These are phyloP conservation scores for Gryllus bimaculatus DNA, from an alignment of 1,140 invertebrate genomes.

Conservation along the genomic window DNA sequence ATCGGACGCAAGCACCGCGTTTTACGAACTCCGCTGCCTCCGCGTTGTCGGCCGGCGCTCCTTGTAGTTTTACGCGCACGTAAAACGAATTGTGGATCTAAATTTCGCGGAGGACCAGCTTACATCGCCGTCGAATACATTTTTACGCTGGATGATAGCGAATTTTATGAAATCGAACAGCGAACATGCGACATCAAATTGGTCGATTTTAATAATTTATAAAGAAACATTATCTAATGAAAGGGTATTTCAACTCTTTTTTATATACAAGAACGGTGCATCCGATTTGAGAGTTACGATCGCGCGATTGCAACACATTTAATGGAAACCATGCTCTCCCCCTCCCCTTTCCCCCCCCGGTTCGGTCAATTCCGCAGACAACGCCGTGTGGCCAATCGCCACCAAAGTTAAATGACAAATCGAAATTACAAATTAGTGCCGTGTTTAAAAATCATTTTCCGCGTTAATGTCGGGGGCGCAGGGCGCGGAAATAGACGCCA, in stretches of 20 bases:
- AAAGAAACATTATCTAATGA: neutral
- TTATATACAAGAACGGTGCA: neutral
- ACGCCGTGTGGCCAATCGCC: neutral
- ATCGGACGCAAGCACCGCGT: no score
- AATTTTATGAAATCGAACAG: no score
- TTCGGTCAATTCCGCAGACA: neutral
- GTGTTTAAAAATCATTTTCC: neutral
- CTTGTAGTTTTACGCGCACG: no score
- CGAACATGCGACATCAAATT: no score
- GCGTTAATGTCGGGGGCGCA: neutral
- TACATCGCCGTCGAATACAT: no score
- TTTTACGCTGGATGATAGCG: no score
- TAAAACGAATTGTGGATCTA: no score
- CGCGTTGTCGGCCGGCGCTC: no score
- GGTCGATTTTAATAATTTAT: neutral
- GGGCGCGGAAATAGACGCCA: neutral
- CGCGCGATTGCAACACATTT: neutral
- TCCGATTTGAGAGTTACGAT: neutral
- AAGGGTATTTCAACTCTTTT: neutral
- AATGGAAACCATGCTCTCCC: neutral
- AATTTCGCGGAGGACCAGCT: no score
- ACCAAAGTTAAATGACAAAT: neutral
- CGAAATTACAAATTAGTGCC: conserved; percentile 1
- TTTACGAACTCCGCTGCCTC: no score
- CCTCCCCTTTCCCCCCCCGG: neutral